Evolutionary conservation across 2,113 vertebrate genomes (phyloP).

Genomic region (Jacana jacana): DNA sequence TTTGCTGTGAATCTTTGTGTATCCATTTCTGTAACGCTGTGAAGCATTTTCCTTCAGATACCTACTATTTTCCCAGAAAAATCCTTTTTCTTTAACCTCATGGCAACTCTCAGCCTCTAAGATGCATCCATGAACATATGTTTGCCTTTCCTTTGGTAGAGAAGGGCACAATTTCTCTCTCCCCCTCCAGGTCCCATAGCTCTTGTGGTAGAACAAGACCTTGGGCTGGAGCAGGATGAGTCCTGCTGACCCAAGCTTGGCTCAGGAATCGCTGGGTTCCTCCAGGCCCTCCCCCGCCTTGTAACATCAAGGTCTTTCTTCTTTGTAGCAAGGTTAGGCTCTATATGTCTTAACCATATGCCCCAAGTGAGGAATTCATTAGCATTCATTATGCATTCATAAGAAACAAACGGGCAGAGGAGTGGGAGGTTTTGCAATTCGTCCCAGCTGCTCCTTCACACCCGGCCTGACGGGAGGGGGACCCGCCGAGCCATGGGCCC

Average conservation of each 20-base stretch:
- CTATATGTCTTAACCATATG: constrained; percentile 70
- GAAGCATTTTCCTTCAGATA: not conserved
- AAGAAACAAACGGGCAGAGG: constrained; percentile 61
- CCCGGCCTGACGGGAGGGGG: not conserved
- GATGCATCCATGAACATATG: not conserved
- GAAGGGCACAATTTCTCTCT: not conserved
- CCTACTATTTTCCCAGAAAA: not conserved
- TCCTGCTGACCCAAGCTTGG: not conserved
- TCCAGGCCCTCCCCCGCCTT: not conserved
- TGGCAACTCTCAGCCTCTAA: not conserved
- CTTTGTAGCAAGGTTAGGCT: constrained; percentile 42
- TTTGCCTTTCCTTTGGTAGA: not conserved
- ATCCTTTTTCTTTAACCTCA: not conserved
- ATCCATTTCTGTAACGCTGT: not conserved
- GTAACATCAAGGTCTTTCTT: constrained; percentile 40
- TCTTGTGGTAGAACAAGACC: not conserved
- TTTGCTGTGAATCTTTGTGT: not conserved
- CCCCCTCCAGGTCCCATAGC: not conserved
- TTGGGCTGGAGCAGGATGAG: not conserved
- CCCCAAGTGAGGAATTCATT: constrained; percentile 75
- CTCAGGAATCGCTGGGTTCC: not conserved
- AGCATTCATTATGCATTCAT: constrained; percentile 83
- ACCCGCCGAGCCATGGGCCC: not conserved
- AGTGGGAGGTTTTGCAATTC: constrained; percentile 61
- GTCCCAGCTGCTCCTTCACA: constrained; percentile 71